phyloP scores from a whole-genome alignment of 2,888 invertebrate genomes.

The Synanthedon formicaeformis region DNA sequence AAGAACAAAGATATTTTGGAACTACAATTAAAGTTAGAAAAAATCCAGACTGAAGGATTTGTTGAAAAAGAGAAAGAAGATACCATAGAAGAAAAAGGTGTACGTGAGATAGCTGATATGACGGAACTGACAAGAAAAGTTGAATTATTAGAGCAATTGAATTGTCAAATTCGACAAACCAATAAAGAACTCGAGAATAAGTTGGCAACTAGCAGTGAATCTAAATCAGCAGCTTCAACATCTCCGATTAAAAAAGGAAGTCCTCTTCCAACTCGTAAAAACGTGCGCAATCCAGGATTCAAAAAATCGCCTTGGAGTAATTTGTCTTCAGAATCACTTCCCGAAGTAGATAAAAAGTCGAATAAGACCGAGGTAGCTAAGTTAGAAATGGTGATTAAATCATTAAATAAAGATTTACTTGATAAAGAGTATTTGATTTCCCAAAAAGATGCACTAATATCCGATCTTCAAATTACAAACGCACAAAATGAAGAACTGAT shows the following conservation, averaged over 20 bases:
- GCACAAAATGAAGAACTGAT: constrained; percentile 18
- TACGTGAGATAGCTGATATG: constrained; percentile 56
- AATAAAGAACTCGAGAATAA: constrained; percentile 68
- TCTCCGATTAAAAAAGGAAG: constrained; percentile 49
- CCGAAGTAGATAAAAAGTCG: constrained; percentile 48
- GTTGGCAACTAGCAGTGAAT: constrained; percentile 38
- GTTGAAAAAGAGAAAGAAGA: constrained; percentile 36
- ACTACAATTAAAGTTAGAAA: constrained; percentile 39
- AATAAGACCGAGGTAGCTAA: constrained; percentile 41
- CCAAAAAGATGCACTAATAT: constrained; percentile 57
- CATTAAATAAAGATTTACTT: constrained; percentile 59
- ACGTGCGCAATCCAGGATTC: constrained; percentile 45
- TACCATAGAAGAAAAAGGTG: constrained; percentile 71
- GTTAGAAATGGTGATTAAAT: constrained; percentile 49
- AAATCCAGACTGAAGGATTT: constrained; percentile 8
- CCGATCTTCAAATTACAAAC: constrained; percentile 28
- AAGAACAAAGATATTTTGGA: constrained; percentile 52
- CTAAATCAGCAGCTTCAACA: constrained; percentile 25
- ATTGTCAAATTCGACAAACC: constrained; percentile 64
- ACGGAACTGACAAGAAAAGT: constrained; percentile 58
- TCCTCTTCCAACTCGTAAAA: constrained; percentile 49
- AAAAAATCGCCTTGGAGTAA: constrained; percentile 65
- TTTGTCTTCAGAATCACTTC: constrained; percentile 43
- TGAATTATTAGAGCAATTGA: constrained; percentile 60
- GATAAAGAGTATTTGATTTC: constrained; percentile 55